Base-by-base conservation (phyloP, 2,797 vertebrate species). In the Myoxocephalus aenaeus region DNA sequence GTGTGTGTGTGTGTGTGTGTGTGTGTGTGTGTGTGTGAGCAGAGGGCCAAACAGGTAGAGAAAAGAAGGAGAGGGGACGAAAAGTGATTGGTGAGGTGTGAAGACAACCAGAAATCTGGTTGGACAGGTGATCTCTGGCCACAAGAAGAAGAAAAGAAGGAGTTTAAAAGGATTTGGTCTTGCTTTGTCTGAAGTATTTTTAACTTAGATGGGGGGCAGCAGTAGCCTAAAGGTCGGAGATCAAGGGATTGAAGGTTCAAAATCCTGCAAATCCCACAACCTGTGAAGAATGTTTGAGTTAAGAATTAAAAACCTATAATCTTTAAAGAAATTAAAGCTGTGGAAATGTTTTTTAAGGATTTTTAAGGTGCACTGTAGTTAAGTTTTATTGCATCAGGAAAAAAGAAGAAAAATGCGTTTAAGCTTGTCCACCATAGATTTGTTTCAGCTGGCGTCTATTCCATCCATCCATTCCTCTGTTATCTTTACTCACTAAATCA, bases 21-120 rank as follows among this genome's bases (percentile, higher is more conserved):
- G 48, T 50, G 48, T n/a, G 48, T 51, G 20, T 50, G 48, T n/a
- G 48, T 51, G 48, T 22, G 48, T 51, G 48, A 4, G 48, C 68
- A 72, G 71, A 87, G 84, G 75, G 71, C 73, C 72, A 71, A 80
- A 81, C 63, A 82, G 70, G 72, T 79, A 73, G 57, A 75, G 77
- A 71, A 54, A 53, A 54, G 58, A 53, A 54, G 58, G 34, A 15
- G 57, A 51, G 79, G 51, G 67, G 87, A 87, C 87, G 89, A 90
- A 86, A 89, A 90, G 87, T 91, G 92, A 93, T 90, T 87, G 89
- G 70, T 91, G 88, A 94, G 91, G 92, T 94, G 94, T 93, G 93
- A 94, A 93, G 87, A 86, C 56, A 63, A 69, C 85, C 50, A 74
- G 53, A 15, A 36, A 77, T 84, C 79, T 82, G 82, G 78, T 59